Base-by-base conservation (phyloP, 2,797 vertebrate genomes). In the Gymnothorax javanicus region DNA sequence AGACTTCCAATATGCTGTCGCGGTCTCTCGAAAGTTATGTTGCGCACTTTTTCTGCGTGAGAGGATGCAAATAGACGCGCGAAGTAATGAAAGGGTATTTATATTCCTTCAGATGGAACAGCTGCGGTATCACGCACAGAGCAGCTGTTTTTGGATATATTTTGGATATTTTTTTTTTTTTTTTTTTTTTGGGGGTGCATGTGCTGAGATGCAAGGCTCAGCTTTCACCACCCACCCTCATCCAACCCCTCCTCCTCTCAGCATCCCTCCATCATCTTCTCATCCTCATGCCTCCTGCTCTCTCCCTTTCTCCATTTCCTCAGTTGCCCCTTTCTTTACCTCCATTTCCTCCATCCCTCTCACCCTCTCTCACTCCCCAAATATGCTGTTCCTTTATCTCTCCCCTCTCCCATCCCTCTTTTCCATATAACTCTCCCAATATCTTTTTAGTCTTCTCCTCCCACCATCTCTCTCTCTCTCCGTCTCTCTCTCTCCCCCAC, bases 81-180 rank as follows among this genome's bases (percentile, higher is more conserved):
- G 50, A 27, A 75, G 87, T 8, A 82, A 82, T 57, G 7, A 58
- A 57, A 82, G 54, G 56, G n/a, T 25, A 82, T 27, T 82, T 27
- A 82, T 57, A 82, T 57, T 57, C 4, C 20, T 27, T 58, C 54
- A 50, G 64, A 13, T 23, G 25, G 87, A 91, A 89, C 93, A 93
- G 93, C 92, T 93, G 94, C 88, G 91, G 90, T 82, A 88, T 5
- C 69, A 90, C 91, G 85, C 90, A 91, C 89, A 5, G 86, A 91
- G 92, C 94, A 94, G 94, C 93, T 94, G 93, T 92, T 94, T 59
- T 90, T 89, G 91, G 91, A 91, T 73, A 33, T 73, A 33, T 73
- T 12, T 17, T 4, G 27, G 27, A 6, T 12, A 75, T 9, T 17
- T 12, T 13, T 27, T n/a, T n/a, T n/a, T n/a, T n/a, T n/a, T n/a